Evolutionary conservation across 2,888 invertebrate genomes (phyloP).

Genomic region (Conus canariensis): DNA sequence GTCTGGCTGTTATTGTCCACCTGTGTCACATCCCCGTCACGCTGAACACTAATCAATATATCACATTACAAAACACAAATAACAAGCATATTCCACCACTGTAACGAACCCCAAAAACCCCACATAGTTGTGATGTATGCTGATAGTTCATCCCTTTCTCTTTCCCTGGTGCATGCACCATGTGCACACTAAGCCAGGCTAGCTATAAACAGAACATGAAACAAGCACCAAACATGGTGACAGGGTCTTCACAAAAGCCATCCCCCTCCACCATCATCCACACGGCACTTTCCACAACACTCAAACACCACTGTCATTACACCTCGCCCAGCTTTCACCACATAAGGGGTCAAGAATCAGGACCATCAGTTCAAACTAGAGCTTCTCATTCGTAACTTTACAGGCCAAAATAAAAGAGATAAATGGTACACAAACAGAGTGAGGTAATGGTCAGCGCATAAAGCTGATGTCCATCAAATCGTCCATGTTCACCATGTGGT

Average conservation of each 20-base stretch:
- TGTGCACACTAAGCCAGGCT: too few species aligned
- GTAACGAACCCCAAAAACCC: too few species aligned
- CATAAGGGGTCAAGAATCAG: too few species aligned
- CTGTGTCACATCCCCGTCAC: too few species aligned
- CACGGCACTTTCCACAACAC: background rate
- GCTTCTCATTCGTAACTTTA: too few species aligned
- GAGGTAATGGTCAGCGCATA: constrained; percentile 15
- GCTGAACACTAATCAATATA: too few species aligned
- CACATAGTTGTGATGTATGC: background rate
- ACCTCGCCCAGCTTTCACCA: background rate
- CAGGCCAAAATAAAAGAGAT: background rate
- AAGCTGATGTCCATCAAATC: constrained; percentile 4
- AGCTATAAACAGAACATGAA: background rate
- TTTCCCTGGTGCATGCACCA: background rate
- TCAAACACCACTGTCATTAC: background rate
- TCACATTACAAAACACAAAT: too few species aligned
- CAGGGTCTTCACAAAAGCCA: background rate
- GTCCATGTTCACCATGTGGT: background rate
- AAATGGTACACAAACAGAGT: background rate
- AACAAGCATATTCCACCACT: too few species aligned
- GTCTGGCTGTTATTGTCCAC: too few species aligned
- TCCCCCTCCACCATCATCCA: background rate
- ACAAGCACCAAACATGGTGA: background rate
- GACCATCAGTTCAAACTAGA: too few species aligned
- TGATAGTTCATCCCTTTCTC: background rate